A percentile compares a stretch with the other conserved stretches of the same genome.
Evolutionary conservation across 2,797 vertebrate species (phyloP).

Genomic region (Onychomys leucogaster): DNA sequence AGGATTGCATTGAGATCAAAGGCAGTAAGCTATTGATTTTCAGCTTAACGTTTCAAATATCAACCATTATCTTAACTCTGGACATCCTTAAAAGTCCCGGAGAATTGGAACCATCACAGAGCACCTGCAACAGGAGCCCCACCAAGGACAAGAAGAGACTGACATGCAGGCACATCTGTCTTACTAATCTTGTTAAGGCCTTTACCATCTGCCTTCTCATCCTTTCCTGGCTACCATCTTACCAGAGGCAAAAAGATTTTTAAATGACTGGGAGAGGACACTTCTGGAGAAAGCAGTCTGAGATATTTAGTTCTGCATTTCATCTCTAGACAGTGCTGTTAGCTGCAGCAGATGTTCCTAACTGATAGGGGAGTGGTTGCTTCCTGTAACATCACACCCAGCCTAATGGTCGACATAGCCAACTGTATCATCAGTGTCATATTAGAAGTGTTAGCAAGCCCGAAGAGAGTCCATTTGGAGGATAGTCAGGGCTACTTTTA

Average conservation of each 20-base stretch:
- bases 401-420: slow-evolving; percentile 79
- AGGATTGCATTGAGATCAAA: not conserved
- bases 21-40: slow-evolving; percentile 19
- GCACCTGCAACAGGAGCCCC: not conserved
- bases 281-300: slow-evolving; percentile 72
- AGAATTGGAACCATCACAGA: not conserved
- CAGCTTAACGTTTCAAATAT: not conserved
- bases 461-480: slow-evolving; percentile 81
- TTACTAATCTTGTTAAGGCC: slow-evolving; percentile 4
- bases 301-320: slow-evolving; percentile 83
- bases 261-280: not conserved
- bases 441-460: slow-evolving; percentile 55
- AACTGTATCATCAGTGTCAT: not conserved
- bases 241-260: slow-evolving; percentile 59
- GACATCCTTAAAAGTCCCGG: not conserved
- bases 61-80: not conserved
- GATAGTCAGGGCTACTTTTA: slow-evolving; percentile 78
- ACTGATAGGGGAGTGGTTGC: slow-evolving; percentile 90
- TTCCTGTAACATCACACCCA: slow-evolving; percentile 87
- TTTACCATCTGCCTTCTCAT: slow-evolving; percentile 31
- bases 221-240: slow-evolving; percentile 54
- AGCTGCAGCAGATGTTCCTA: slow-evolving; percentile 89
- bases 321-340: slow-evolving; percentile 85
- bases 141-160: not conserved
- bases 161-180: not conserved